Conservation (phyloP, 2,113 vertebrate genomes). For the Helogale parvula region DNA sequence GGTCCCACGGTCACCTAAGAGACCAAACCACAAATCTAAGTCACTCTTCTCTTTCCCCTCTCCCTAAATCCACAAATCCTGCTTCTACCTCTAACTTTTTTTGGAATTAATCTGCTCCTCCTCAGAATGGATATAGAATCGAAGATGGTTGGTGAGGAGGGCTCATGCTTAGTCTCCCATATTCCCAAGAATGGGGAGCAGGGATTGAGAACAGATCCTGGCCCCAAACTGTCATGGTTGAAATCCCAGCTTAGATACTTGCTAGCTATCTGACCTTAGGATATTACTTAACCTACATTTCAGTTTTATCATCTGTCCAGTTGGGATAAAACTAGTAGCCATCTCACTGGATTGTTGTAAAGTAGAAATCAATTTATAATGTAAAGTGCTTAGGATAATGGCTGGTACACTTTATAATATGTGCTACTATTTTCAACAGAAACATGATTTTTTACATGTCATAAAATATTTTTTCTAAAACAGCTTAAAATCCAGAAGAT, state of each 20-base stretch:
- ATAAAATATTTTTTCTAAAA: background rate
- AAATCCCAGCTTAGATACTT: background rate
- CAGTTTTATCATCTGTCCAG: background rate
- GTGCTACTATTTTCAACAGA: background rate
- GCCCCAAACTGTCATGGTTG: background rate
- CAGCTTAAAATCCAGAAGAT: background rate
- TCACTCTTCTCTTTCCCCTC: background rate
- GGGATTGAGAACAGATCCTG: background rate
- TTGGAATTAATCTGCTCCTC: background rate
- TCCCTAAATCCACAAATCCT: background rate
- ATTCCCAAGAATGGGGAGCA: background rate
- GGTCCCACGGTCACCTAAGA: background rate
- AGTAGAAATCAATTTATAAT: background rate
- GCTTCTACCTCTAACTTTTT: background rate
- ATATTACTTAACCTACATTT: background rate
- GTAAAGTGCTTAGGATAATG: background rate
- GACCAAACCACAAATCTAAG: background rate
- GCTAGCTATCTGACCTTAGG: background rate
- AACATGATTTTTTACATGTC: background rate
- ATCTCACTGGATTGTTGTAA: background rate
- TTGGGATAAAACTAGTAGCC: background rate
- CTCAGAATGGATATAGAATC: background rate
- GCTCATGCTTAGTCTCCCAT: background rate
- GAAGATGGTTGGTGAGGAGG: background rate
- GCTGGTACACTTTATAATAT: background rate